Conservation (phyloP, 2,797 vertebrate species). For the Poeciliopsis infans region DNA sequence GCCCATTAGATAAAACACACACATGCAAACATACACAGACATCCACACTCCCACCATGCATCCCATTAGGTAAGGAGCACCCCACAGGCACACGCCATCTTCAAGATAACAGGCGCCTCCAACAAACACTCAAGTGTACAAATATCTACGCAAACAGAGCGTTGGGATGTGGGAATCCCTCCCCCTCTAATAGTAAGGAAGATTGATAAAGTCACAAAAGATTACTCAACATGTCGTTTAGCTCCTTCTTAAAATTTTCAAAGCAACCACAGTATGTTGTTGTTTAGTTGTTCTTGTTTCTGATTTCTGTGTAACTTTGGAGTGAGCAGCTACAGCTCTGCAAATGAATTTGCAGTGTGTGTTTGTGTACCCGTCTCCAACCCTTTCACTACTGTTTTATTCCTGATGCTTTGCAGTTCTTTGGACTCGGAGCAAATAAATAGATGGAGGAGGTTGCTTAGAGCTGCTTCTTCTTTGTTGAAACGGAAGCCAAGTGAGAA, state of each 20-base stretch:
- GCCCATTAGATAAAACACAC: constrained; percentile 64
- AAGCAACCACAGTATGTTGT: constrained; percentile 46
- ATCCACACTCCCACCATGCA: constrained; percentile 39
- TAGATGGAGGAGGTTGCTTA: constrained; percentile 56
- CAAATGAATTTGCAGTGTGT: constrained; percentile 58
- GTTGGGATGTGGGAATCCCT: constrained; percentile 49
- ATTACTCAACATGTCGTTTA: constrained; percentile 70
- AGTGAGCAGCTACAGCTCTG: constrained; percentile 19
- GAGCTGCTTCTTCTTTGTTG: constrained; percentile 64
- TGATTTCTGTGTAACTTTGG: constrained; percentile 44
- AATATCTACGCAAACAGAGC: constrained; percentile 34
- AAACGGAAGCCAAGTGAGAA: constrained; percentile 35
- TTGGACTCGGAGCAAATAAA: constrained; percentile 75
- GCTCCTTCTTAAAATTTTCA: constrained; percentile 74
- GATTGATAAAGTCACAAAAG: constrained; percentile 71
- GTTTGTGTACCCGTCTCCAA: constrained; percentile 49
- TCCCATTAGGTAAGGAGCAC: constrained; percentile 61
- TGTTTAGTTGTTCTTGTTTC: constrained; percentile 1
- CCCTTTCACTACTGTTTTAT: constrained; percentile 37
- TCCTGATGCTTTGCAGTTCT: constrained; percentile 72
- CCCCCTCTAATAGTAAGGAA: constrained; percentile 67
- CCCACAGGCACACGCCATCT: constrained; percentile 51
- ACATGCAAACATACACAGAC: constrained; percentile 19
- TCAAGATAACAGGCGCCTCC: constrained; percentile 44
- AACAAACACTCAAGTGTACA: constrained; percentile 44